Conservation (phyloP, 2,888 invertebrate species). For the Parelbella ahira region DNA sequence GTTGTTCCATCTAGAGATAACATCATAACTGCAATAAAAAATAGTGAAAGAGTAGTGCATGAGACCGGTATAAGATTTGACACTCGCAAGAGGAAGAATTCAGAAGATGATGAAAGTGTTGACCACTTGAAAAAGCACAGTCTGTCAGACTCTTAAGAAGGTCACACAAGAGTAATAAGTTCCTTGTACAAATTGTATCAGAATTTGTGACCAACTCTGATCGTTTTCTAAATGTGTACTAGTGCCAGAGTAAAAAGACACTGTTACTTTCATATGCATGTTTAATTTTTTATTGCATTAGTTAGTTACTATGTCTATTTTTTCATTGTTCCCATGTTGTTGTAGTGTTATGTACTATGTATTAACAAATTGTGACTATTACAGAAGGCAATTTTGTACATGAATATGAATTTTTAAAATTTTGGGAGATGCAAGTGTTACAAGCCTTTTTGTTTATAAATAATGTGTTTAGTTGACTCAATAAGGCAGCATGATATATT, state of each 20-base stretch:
- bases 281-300: conserved; percentile 11
- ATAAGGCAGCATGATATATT: background rate
- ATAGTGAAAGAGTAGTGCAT: conserved; percentile 69
- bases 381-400: background rate
- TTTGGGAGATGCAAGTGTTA: background rate
- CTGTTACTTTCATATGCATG: conserved; percentile 11
- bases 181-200: conserved; percentile 15
- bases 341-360: conserved; percentile 5
- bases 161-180: conserved; percentile 12
- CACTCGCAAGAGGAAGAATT: conserved; percentile 62
- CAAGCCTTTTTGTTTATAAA: no score
- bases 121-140: conserved; percentile 59
- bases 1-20: conserved; percentile 71
- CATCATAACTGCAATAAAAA: conserved; percentile 69
- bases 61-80: conserved; percentile 69
- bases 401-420: conserved; percentile 5
- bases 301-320: conserved; percentile 8
- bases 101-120: conserved; percentile 46
- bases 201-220: conserved; percentile 1
- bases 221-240: conserved; percentile 2
- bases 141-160: conserved; percentile 26
- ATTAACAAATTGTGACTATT: conserved; percentile 1
- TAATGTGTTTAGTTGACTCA: no score
- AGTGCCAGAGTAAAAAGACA: conserved; percentile 6
- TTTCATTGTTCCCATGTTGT: background rate